phyloP scores from a whole-genome alignment of 2,113 vertebrate genomes.

The Strix aluco region DNA sequence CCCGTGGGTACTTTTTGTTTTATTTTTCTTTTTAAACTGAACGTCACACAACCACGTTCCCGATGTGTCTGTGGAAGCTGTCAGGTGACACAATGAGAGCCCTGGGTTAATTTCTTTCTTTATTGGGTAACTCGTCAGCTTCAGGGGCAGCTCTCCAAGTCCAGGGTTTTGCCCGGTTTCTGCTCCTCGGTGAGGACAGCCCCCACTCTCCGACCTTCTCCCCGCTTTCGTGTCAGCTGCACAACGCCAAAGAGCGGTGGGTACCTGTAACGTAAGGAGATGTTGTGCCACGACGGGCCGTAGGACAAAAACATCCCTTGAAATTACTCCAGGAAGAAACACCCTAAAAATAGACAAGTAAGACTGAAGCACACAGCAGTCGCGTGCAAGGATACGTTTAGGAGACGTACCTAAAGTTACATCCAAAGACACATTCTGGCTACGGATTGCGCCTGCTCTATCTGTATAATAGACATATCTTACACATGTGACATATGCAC shows the following conservation, averaged over 20 bases:
- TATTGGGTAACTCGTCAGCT: not conserved
- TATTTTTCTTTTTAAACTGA: not conserved
- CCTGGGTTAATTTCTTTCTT: not conserved
- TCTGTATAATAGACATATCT: not conserved
- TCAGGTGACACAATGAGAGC: not conserved
- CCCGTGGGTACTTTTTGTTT: not conserved
- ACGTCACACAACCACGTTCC: not conserved
- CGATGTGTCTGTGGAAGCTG: not conserved
- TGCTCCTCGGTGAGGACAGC: not conserved
- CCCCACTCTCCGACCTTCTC: not conserved
- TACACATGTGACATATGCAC: not conserved
- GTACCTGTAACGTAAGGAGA: not conserved
- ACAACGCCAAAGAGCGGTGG: fast-evolving
- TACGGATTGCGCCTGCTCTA: not conserved
- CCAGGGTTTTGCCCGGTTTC: not conserved
- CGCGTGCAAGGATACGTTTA: not conserved
- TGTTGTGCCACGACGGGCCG: fast-evolving
- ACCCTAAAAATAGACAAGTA: not conserved
- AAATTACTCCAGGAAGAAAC: not conserved
- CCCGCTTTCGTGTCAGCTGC: not conserved
- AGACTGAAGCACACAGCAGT: not conserved
- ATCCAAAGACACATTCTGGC: not conserved
- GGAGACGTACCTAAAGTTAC: not conserved
- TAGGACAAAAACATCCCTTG: not conserved
- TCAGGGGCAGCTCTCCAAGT: not conserved